Evolutionary conservation across 1,140 invertebrate species (phyloP).

Genomic region (Bombus confusus): DNA sequence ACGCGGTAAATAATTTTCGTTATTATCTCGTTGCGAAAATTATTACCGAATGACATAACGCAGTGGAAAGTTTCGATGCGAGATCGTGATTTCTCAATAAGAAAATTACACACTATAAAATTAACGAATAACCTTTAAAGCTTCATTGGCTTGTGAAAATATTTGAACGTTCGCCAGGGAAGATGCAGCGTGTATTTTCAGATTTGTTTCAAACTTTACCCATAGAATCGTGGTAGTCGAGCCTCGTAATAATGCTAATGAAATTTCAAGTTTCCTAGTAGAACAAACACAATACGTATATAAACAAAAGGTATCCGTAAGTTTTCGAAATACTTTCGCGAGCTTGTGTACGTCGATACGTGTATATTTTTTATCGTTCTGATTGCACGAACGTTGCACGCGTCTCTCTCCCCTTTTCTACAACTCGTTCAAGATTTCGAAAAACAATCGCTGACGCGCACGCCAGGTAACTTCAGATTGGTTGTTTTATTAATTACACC

Average conservation of each 20-base stretch:
- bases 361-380: background rate
- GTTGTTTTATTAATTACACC: background rate
- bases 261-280: background rate
- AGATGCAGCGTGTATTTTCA: background rate
- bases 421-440: background rate
- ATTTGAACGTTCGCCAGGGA: background rate
- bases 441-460: no score
- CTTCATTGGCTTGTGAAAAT: background rate
- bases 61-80: background rate
- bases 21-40: slow-evolving; percentile 19
- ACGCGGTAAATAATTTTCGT: slow-evolving; percentile 8
- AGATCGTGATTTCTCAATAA: background rate
- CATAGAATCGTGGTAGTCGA: background rate
- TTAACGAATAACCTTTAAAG: background rate
- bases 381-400: background rate
- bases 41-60: background rate
- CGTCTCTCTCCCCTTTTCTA: background rate
- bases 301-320: background rate
- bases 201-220: background rate
- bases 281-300: background rate
- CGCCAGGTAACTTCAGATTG: background rate
- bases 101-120: background rate
- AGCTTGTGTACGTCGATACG: no score
- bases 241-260: background rate
- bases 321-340: background rate